These are phyloP conservation scores for Aeoliscus strigatus DNA, from an alignment of 2,797 vertebrate species.

Conservation along the genomic window DNA sequence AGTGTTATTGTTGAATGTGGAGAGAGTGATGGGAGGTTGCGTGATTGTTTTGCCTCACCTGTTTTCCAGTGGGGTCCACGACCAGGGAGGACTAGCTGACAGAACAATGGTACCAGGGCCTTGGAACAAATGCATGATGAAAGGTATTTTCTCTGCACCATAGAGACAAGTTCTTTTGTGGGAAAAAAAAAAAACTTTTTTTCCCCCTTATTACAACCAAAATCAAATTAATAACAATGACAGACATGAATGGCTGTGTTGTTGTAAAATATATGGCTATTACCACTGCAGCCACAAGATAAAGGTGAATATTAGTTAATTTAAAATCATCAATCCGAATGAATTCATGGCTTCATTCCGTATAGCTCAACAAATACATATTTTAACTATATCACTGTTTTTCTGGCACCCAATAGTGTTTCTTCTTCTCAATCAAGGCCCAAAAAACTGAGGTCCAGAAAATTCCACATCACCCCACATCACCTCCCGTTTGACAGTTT, in stretches of 20 bases:
- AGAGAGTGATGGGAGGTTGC: constrained; percentile 55
- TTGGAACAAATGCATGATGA: constrained; percentile 60
- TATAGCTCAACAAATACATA: too few relatives aligned
- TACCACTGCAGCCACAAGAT: too few relatives aligned
- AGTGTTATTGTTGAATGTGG: constrained; percentile 57
- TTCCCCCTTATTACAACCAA: constrained; percentile 26
- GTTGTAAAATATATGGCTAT: constrained; percentile 23
- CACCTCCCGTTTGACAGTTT: constrained; percentile 25
- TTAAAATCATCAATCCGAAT: too few relatives aligned
- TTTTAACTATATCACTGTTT: too few relatives aligned
- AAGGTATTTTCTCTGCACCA: constrained; percentile 48
- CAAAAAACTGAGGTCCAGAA: constrained; percentile 12
- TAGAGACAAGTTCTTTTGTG: constrained; percentile 38
- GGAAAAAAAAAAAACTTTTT: constrained; percentile 35
- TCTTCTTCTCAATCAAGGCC: too few relatives aligned
- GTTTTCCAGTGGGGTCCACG: constrained; percentile 58
- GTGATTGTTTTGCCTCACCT: constrained; percentile 66
- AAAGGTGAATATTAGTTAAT: constrained; percentile 5
- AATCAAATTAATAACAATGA: constrained; percentile 33
- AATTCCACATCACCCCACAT: constrained; percentile 4
- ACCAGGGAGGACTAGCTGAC: constrained; percentile 33
- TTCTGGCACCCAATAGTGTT: too few relatives aligned
- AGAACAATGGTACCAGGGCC: constrained; percentile 60
- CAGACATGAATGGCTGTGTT: constrained; percentile 26
- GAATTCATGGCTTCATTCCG: too few relatives aligned